Evolutionary conservation across 2,888 invertebrate genomes (phyloP).

Genomic region (Andrena minutula): DNA sequence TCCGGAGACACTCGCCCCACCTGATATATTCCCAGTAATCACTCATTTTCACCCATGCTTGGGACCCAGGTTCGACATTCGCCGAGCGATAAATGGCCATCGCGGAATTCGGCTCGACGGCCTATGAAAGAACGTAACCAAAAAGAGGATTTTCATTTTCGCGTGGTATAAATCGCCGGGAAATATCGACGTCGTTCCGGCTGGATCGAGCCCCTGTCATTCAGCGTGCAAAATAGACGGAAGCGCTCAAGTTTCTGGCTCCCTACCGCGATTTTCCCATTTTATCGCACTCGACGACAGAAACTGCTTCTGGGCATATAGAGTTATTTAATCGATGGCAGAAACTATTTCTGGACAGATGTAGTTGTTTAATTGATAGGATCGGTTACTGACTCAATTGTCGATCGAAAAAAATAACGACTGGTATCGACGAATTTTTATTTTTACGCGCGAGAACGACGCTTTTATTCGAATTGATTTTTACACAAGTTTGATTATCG

Average conservation of each 20-base stretch:
- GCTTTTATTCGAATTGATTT: no score
- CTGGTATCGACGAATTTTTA: no score
- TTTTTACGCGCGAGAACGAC: no score
- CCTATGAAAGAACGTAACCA: constrained; percentile 33
- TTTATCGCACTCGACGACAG: background rate
- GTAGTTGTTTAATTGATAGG: no score
- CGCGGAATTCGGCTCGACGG: constrained; percentile 15
- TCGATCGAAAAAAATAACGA: no score
- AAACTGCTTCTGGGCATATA: background rate
- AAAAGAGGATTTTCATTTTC: constrained; percentile 47
- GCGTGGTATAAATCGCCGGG: constrained; percentile 32
- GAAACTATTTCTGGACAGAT: background rate
- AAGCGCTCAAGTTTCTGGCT: background rate
- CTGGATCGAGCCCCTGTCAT: constrained; percentile 24
- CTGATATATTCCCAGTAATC: constrained; percentile 52
- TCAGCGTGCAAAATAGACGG: background rate
- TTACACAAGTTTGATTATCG: no score
- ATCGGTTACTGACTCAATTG: no score
- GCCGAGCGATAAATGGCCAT: constrained; percentile 39
- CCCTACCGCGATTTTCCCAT: background rate
- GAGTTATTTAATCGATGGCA: background rate
- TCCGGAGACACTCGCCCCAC: constrained; percentile 21
- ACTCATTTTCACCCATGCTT: constrained; percentile 24
- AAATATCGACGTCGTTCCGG: constrained; percentile 19
- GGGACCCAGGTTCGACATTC: constrained; percentile 1